Evolutionary conservation across 1,140 invertebrate species (phyloP).

Genomic region (Lucilia cuprina): DNA sequence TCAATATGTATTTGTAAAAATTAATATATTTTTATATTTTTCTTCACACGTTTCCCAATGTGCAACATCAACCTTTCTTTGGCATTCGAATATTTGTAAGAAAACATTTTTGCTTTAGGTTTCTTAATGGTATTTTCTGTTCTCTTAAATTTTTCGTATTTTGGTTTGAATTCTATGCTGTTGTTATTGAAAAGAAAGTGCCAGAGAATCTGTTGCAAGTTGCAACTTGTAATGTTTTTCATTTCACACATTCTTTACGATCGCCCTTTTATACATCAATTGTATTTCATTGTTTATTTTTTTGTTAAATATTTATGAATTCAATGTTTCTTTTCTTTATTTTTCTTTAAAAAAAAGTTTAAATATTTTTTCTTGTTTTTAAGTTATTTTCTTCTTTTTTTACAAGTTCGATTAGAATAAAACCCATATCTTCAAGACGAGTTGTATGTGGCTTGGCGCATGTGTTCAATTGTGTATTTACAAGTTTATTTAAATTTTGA

Average conservation of each 20-base stretch:
- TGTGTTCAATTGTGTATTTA: neutral
- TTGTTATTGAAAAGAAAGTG: conserved; percentile 19
- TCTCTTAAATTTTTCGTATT: neutral
- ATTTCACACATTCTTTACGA: conserved; percentile 32
- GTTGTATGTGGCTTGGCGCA: neutral
- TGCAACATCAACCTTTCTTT: neutral
- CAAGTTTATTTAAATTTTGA: conserved; percentile 4
- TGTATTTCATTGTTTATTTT: neutral
- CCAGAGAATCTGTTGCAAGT: conserved; percentile 29
- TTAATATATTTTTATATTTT: too few relatives aligned
- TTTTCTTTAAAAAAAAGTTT: neutral
- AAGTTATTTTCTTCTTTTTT: neutral
- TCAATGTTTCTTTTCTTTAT: neutral
- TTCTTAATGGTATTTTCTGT: neutral
- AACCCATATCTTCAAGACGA: neutral
- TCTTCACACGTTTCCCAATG: too few relatives aligned
- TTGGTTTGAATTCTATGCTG: neutral
- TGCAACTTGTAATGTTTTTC: neutral
- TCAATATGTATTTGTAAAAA: too few relatives aligned
- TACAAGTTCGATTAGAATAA: neutral
- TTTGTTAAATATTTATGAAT: neutral
- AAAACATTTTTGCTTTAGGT: neutral
- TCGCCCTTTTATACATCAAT: neutral
- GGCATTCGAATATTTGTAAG: neutral
- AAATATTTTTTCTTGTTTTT: neutral